Evolutionary conservation across 2,888 invertebrate species (phyloP).

Genomic region (Graphium colonna): DNA sequence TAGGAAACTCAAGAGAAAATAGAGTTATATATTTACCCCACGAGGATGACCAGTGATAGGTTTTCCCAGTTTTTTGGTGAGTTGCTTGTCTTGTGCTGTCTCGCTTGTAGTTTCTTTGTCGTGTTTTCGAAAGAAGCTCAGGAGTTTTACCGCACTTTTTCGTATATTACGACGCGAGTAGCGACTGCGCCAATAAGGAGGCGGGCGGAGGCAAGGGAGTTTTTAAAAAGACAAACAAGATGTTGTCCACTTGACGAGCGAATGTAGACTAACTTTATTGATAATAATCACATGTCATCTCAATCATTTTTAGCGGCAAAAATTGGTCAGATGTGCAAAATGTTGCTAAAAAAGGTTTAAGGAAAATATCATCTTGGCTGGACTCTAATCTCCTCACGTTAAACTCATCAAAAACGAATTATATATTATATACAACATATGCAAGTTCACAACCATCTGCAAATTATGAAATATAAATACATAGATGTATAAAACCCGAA

Average conservation of each 20-base stretch:
- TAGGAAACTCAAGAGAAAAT: background rate
- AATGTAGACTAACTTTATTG: background rate
- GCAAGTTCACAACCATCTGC: too few relatives aligned
- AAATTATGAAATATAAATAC: too few relatives aligned
- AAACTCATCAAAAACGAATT: too few relatives aligned
- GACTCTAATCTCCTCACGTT: too few relatives aligned
- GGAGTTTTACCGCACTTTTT: background rate
- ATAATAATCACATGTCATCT: too few relatives aligned
- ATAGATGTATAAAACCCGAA: too few relatives aligned
- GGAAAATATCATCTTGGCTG: too few relatives aligned
- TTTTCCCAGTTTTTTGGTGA: conserved; percentile 1
- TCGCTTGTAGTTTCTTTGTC: background rate
- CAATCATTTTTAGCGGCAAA: too few relatives aligned
- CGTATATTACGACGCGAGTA: background rate
- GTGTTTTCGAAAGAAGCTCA: conserved; percentile 1
- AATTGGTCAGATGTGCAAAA: too few relatives aligned
- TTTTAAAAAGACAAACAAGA: conserved; percentile 4
- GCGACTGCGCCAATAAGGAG: background rate
- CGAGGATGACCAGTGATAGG: conserved; percentile 1
- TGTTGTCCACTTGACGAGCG: background rate
- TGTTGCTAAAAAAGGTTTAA: too few relatives aligned
- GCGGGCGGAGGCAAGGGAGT: background rate
- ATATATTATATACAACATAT: too few relatives aligned
- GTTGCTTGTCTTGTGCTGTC: background rate
- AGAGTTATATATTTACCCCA: conserved; percentile 3